Conservation (phyloP, 2,113 vertebrate genomes). For the Aplodontia rufa region DNA sequence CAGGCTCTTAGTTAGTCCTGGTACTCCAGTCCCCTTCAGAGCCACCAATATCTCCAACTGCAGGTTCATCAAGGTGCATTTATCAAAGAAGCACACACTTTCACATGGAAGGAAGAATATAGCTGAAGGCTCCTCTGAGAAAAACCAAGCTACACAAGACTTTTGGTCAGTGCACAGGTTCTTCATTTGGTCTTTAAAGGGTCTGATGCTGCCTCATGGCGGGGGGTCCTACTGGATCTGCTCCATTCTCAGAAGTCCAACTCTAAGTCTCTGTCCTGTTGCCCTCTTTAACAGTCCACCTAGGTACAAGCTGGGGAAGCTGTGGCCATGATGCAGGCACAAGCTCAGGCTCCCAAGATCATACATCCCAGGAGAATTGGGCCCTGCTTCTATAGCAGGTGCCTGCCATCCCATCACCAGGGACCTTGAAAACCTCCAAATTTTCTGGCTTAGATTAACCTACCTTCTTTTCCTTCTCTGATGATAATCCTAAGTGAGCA, state of each 20-base stretch:
- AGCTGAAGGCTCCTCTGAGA: background rate
- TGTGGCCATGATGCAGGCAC: fast-evolving
- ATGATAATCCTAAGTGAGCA: background rate
- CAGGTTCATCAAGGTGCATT: background rate
- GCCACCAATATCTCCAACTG: fast-evolving
- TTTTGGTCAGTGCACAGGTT: background rate
- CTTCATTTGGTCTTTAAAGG: background rate
- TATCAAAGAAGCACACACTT: background rate
- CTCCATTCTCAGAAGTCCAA: background rate
- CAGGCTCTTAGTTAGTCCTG: background rate
- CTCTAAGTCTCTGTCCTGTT: background rate
- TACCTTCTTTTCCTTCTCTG: background rate
- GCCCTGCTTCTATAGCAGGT: background rate
- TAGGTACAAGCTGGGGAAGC: background rate
- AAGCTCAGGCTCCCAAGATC: background rate
- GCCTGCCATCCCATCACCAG: background rate
- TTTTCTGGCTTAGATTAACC: background rate
- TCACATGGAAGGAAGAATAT: background rate
- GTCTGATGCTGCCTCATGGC: background rate
- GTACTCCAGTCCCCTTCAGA: background rate
- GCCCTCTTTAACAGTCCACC: background rate
- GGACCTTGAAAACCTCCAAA: background rate
- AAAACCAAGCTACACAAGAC: background rate
- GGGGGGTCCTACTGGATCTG: too few species aligned
- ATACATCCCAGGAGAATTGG: background rate